These are phyloP conservation scores for Pachyseris speciosa DNA, from an alignment of 64 coral and sea anemone genomes.

Conservation along the genomic window DNA sequence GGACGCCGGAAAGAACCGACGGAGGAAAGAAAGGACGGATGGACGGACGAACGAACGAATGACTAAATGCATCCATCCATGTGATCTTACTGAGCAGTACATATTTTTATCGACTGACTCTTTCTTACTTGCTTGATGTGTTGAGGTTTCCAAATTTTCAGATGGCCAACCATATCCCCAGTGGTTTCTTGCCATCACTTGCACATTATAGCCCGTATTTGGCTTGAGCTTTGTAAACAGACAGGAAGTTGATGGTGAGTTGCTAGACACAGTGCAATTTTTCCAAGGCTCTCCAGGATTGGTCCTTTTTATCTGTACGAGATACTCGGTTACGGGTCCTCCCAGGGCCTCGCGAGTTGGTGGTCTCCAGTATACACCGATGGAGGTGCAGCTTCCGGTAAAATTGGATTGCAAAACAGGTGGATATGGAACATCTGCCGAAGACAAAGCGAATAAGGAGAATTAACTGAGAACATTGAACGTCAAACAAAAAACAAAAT, in stretches of 20 bases:
- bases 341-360: background rate
- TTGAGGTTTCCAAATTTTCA: background rate
- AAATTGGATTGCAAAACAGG: background rate
- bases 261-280: background rate
- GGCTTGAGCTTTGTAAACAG: background rate
- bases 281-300: background rate
- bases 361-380: background rate
- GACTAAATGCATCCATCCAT: no score
- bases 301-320: background rate
- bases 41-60: no score
- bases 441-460: background rate
- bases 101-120: no score
- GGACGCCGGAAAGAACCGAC: no score
- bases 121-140: background rate
- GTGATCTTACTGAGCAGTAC: no score
- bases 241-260: background rate
- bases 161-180: background rate
- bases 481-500: no score
- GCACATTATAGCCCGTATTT: background rate
- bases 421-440: background rate
- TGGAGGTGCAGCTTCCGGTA: background rate
- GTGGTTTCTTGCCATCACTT: background rate
- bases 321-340: background rate
- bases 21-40: no score
- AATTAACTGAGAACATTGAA: no score